phyloP scores from a whole-genome alignment of 2,113 vertebrate species.

The Geothlypis trichas region DNA sequence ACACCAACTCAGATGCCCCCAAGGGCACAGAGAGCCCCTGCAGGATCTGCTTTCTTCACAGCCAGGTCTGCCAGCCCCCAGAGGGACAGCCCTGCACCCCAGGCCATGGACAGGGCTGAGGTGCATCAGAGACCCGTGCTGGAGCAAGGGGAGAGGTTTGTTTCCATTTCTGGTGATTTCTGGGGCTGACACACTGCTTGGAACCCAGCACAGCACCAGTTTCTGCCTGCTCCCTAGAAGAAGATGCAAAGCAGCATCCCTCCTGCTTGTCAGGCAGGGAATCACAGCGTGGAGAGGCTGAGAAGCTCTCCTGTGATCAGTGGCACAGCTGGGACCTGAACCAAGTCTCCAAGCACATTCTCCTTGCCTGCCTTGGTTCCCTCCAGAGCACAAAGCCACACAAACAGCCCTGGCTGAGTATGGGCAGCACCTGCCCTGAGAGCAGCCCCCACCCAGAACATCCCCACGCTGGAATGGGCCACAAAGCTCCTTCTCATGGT shows the following conservation, averaged over 20 bases:
- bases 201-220: background rate
- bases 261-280: background rate
- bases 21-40: accelerated
- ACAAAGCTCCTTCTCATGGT: background rate
- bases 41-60: background rate
- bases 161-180: background rate
- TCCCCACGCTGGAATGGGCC: accelerated
- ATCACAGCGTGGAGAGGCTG: background rate
- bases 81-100: background rate
- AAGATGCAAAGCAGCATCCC: background rate
- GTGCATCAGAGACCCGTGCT: background rate
- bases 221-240: background rate
- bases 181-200: background rate
- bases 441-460: background rate
- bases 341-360: background rate
- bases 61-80: background rate
- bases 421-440: background rate
- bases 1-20: background rate
- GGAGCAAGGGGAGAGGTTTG: background rate
- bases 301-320: background rate
- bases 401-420: background rate
- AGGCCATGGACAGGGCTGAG: background rate
- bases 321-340: background rate
- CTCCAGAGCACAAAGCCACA: background rate
- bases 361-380: background rate